These are phyloP conservation scores for Platerodrilus igneus DNA, from an alignment of 2,888 invertebrate species.

Conservation along the genomic window DNA sequence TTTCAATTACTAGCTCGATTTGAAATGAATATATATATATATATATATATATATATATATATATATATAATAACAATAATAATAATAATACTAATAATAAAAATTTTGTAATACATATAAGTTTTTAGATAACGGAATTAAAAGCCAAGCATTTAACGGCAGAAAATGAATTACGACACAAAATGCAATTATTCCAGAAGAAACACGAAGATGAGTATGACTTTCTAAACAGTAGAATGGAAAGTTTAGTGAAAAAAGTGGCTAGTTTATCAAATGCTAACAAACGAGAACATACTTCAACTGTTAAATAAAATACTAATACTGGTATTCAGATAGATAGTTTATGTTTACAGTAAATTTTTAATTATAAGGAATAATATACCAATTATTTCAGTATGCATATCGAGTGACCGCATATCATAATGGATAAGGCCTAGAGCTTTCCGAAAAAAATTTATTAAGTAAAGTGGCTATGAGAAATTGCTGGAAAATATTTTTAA, in stretches of 20 bases:
- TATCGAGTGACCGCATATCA: too few species aligned
- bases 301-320: slow-evolving; percentile 47
- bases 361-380: too few species aligned
- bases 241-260: slow-evolving; percentile 77
- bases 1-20: too few species aligned
- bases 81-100: slow-evolving; percentile 6
- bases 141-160: slow-evolving; percentile 88
- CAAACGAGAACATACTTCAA: slow-evolving; percentile 54
- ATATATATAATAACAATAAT: too few species aligned
- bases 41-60: too few species aligned
- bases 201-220: slow-evolving; percentile 76
- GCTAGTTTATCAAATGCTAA: slow-evolving; percentile 75
- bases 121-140: slow-evolving; percentile 80
- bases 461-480: too few species aligned
- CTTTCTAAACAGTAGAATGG: slow-evolving; percentile 74
- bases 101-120: slow-evolving; percentile 18
- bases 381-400: too few species aligned
- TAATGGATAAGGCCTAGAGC: too few species aligned
- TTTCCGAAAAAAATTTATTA: too few species aligned
- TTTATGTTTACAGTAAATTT: slow-evolving; percentile 46
- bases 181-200: slow-evolving; percentile 77
- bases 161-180: slow-evolving; percentile 79
- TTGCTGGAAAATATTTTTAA: too few species aligned
- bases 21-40: too few species aligned
- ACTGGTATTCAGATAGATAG: slow-evolving; percentile 80